Evolutionary conservation across 2,797 vertebrate genomes (phyloP), one percentile per base, ranked within the genome.

Genomic region (Smutsia temminckii): DNA sequence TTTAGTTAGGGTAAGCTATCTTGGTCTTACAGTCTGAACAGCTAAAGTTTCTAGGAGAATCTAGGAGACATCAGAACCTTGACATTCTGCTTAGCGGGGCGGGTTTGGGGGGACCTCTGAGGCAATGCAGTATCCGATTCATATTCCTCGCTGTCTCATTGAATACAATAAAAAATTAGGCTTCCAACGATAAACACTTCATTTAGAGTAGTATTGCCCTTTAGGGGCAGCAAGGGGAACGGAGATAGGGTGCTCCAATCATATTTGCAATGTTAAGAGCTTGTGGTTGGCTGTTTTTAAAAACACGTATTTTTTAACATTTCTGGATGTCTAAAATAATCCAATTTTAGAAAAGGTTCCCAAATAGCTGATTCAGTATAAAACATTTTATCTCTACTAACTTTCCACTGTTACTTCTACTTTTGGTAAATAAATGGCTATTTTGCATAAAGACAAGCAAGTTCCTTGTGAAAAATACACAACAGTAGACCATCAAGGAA

Each of bases 271-370:
- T 23, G 34, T 32, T 74, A 77, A 74, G 81, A 71, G 25, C 12
- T 88, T 4, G 32, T 74, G 17, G 18, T 32, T 86, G 37, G 74
- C 29, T 69, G 9, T 59, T 94, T 66, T 66, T 13, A 37, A 20
- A 74, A 83, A 61, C 34, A 37, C 20, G 4, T 55, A 46, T 77
- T 78, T 66, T 71, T 51, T 40, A 42, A 46, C 8, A 89, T 63
- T 97, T 93, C 55, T 97, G 17, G 61, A 72, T 89, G 17, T 86
- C 8, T 88, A 81, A 72, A 94, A 81, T 74, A 78, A 72, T 40
- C 37, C 12, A 81, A 78, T 93, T 90, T 96, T 87, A 84, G 51
- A 89, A 85, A 91, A 68, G 57, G n/a, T 86, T 87, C 40, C 29
- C 17, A 90, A 95, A 91, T 34, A 69, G 25, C 32, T 34, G 27